A percentile compares a stretch with the other conserved stretches of the same genome.
Evolutionary conservation across 2,888 invertebrate genomes (phyloP).

Genomic region (Reticulitermes lucifugus): DNA sequence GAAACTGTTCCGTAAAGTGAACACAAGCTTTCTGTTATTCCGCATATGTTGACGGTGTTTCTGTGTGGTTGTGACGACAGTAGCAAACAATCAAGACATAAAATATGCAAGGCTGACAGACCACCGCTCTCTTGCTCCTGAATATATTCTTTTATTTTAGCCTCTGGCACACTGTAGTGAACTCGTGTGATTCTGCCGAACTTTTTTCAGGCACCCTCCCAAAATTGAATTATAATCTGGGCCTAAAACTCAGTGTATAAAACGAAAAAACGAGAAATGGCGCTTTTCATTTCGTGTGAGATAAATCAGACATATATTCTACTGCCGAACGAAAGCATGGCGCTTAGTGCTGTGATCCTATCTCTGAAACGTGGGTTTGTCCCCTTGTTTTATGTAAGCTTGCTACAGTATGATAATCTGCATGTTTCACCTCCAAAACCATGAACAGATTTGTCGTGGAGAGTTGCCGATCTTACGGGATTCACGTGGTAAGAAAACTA

Average conservation of each 20-base stretch:
- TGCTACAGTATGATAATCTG: no score
- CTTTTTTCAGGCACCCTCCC: slow-evolving; percentile 46
- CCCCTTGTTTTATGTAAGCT: no score
- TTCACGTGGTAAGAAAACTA: no score
- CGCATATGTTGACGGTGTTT: neutral
- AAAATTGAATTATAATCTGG: slow-evolving; percentile 50
- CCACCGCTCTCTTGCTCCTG: neutral
- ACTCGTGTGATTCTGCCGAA: slow-evolving; percentile 16
- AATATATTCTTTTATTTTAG: slow-evolving; percentile 11
- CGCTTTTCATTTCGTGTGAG: slow-evolving; percentile 29
- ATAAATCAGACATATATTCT: neutral
- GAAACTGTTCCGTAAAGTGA: no score
- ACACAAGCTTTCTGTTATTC: no score
- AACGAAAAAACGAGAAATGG: neutral
- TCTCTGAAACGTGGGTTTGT: no score
- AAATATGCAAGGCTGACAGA: neutral
- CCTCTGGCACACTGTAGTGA: neutral
- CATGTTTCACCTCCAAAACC: no score
- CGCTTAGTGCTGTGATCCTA: neutral
- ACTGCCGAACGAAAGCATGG: neutral
- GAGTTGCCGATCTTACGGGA: no score
- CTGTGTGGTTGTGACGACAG: neutral
- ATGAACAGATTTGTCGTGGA: no score
- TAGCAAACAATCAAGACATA: neutral
- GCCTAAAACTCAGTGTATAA: slow-evolving; percentile 13